phyloP scores from a whole-genome alignment of 2,888 invertebrate species.

The Unio delphinus region DNA sequence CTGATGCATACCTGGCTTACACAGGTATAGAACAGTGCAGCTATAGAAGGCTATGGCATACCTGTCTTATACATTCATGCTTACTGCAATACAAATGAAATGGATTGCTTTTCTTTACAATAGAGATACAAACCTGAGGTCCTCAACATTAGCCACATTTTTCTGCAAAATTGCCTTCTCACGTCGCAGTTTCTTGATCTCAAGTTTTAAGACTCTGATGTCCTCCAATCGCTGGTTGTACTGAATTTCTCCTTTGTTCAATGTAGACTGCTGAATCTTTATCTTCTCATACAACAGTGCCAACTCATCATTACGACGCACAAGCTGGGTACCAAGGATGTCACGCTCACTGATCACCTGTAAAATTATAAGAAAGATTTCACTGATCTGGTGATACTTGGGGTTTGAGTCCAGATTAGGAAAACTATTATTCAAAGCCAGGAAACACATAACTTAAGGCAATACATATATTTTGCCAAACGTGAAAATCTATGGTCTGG shows the following conservation, averaged over 20 bases:
- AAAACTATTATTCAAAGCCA: too few species aligned
- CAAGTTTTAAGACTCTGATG: constrained; percentile 85
- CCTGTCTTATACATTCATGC: too few species aligned
- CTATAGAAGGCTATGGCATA: too few species aligned
- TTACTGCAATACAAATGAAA: too few species aligned
- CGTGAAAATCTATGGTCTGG: too few species aligned
- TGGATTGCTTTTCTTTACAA: too few species aligned
- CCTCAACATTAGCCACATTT: constrained; percentile 81
- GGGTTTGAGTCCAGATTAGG: too few species aligned
- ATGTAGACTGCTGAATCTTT: constrained; percentile 81
- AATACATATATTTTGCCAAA: too few species aligned
- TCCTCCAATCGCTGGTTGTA: constrained; percentile 86
- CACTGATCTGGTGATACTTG: background rate
- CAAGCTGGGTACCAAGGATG: constrained; percentile 86
- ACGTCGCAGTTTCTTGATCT: constrained; percentile 78
- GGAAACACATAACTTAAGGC: too few species aligned
- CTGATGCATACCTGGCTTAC: too few species aligned
- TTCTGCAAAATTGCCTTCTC: constrained; percentile 68
- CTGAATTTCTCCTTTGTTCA: constrained; percentile 83
- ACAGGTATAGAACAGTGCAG: too few species aligned
- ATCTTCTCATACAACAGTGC: constrained; percentile 84
- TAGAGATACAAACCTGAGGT: constrained; percentile 75
- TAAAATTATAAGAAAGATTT: background rate
- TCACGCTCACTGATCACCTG: constrained; percentile 75
- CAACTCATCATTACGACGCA: constrained; percentile 86